Base-by-base conservation (phyloP, 2,113 vertebrate genomes). In the Penelope pileata region DNA sequence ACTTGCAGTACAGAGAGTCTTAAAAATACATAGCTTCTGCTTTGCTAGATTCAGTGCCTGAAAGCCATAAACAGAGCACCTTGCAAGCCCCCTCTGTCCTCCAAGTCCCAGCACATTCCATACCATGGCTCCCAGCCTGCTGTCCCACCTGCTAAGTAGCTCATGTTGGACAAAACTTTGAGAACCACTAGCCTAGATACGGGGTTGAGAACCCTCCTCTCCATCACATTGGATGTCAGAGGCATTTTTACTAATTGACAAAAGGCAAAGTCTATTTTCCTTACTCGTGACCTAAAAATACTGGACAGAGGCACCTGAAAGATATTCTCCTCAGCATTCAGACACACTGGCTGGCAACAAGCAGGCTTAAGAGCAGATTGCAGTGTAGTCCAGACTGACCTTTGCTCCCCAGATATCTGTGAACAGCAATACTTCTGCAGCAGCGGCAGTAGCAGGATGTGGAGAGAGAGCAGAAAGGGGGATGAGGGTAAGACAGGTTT, bases 261-360 rank as follows among this genome's bases (percentile, higher is more conserved):
- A 1, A 90, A 87, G 45, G 21, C 2, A 85, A 88, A 10, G 45
- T 77, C 79, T 91, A 69, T 82, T 92, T 50, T 43, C 34, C 14
- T 62, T 94, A 53, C 67, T 91, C 82, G 36, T 2, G 45, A 10
- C 18, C 59, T 86, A 86, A 78, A 95, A 88, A 88, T 83, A 94
- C 30, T 66, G 83, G 54, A 29, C 29, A 7, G 42, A 87, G 63
- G 62, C 58, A 83, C 72, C 87, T 80, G 30, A 51, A 51, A 88
- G 45, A 88, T 66, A 63, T 26, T 90, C 29, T 90, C 90, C 77
- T 90, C 85, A 96, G 75, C 29, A 63, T 63, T 45, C 59, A 73
- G 67, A 47, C 43, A 3, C 50, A 76, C 32, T 40, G 48, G 73
- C 72, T 95, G 90, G 64, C 2, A 15, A 90, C 62, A 88, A 95